Evolutionary conservation across 2,888 invertebrate genomes (phyloP).

Genomic region (Luperina nickerlii): DNA sequence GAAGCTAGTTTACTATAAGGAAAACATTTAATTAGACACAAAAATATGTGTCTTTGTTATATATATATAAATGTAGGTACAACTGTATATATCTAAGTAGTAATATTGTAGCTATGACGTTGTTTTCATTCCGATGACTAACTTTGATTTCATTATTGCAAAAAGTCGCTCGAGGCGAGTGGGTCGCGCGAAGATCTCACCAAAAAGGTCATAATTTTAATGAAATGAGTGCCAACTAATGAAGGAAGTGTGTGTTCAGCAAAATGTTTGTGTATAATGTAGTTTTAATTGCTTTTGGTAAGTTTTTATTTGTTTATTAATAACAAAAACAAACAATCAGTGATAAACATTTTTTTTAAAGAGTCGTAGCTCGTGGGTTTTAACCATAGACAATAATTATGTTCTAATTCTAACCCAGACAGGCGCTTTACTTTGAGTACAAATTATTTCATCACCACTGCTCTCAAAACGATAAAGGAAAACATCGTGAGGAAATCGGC

Average conservation of each 20-base stretch:
- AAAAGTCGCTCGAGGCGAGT: not conserved
- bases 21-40: no score
- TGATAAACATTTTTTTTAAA: no score
- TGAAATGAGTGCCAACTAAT: slow-evolving; percentile 1
- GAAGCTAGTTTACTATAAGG: no score
- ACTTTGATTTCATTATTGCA: not conserved
- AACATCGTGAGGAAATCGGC: no score
- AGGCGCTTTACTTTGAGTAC: no score
- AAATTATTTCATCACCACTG: no score
- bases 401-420: no score
- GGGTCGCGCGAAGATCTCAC: not conserved
- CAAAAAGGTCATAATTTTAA: not conserved
- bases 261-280: slow-evolving; percentile 15
- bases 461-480: no score
- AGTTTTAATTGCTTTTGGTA: slow-evolving; percentile 26
- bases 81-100: not conserved
- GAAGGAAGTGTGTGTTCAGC: not conserved
- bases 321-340: no score
- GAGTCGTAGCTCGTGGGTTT: no score
- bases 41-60: no score
- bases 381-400: no score
- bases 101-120: not conserved
- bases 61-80: not conserved
- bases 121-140: not conserved
- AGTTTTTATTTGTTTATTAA: slow-evolving; percentile 2